Conservation (phyloP, 2,888 invertebrate genomes). For the Teleogryllus oceanicus region DNA sequence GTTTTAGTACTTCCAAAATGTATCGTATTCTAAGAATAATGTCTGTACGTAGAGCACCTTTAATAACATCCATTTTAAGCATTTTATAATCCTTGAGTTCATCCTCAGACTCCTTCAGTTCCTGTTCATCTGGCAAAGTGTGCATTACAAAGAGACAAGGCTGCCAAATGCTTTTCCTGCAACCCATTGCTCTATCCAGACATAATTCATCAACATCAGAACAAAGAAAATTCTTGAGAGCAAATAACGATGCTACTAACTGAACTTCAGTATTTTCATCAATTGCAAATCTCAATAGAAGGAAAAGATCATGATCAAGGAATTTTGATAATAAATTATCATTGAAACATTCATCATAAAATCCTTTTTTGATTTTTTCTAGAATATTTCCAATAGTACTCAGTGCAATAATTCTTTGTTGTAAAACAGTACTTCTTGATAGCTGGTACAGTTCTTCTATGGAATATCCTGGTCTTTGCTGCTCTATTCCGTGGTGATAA, state of each 20-base stretch:
- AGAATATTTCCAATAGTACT: slow-evolving; percentile 73
- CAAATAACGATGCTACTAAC: slow-evolving; percentile 71
- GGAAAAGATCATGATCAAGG: slow-evolving; percentile 67
- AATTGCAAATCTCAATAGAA: slow-evolving; percentile 77
- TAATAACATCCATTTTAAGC: slow-evolving; percentile 76
- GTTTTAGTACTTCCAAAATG: slow-evolving; percentile 66
- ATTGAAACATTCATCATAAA: slow-evolving; percentile 70
- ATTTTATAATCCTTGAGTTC: slow-evolving; percentile 84
- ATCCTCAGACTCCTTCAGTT: slow-evolving; percentile 52
- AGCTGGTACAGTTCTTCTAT: slow-evolving; percentile 82
- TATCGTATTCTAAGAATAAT: slow-evolving; percentile 73
- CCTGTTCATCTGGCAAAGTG: slow-evolving; percentile 40
- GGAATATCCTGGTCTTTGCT: slow-evolving; percentile 85
- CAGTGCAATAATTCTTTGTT: slow-evolving; percentile 79
- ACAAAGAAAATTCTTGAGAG: slow-evolving; percentile 69
- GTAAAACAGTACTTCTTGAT: slow-evolving; percentile 64
- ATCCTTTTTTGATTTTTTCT: slow-evolving; percentile 54
- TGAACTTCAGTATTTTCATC: slow-evolving; percentile 76
- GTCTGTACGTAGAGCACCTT: slow-evolving; percentile 69
- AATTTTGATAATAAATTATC: slow-evolving; percentile 59
- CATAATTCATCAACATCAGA: slow-evolving; percentile 72
- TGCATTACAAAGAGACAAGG: slow-evolving; percentile 52
- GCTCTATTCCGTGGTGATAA: slow-evolving; percentile 92
- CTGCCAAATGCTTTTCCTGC: slow-evolving; percentile 50
- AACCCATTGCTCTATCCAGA: slow-evolving; percentile 43